A percentile compares a stretch with the other conserved stretches of the same genome.
These are phyloP conservation scores for Pollenia amentaria DNA, from an alignment of 2,888 invertebrate genomes.

Conservation along the genomic window DNA sequence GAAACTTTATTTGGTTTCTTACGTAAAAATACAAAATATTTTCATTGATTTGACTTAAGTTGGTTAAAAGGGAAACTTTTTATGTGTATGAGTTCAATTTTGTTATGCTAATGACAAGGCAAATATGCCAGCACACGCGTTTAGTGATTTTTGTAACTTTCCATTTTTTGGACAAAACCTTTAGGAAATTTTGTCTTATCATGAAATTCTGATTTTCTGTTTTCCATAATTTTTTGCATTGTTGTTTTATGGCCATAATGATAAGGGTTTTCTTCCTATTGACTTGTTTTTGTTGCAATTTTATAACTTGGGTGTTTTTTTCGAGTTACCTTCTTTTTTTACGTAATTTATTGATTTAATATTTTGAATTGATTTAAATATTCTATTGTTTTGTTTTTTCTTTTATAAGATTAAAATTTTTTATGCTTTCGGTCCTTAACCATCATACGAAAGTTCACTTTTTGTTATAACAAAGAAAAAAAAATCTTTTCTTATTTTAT, in stretches of 20 bases:
- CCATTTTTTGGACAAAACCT: not conserved
- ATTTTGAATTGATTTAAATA: conserved; percentile 60
- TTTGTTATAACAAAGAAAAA: not conserved
- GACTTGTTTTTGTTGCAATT: conserved; percentile 26
- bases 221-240: conserved; percentile 24
- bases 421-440: not conserved
- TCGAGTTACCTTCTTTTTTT: not conserved
- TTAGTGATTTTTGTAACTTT: conserved; percentile 29
- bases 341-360: conserved; percentile 60
- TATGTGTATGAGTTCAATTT: conserved; percentile 13
- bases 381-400: conserved; percentile 55
- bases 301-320: not conserved
- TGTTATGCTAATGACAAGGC: conserved; percentile 62
- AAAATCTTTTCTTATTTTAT: conserved; percentile 24
- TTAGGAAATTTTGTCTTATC: conserved; percentile 47
- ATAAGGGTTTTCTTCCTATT: conserved; percentile 59
- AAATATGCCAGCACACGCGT: conserved; percentile 67
- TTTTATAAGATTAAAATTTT: conserved; percentile 6
- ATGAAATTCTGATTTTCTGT: conserved; percentile 26
- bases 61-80: conserved; percentile 26
- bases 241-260: conserved; percentile 39
- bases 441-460: not conserved
- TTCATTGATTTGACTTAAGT: conserved; percentile 31
- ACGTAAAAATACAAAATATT: conserved; percentile 23
- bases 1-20: not conserved